Percentiles rank a stretch among this genome's conserved stretches.
Conservation (phyloP, 2,888 invertebrate species). For the Cryptus armator region DNA sequence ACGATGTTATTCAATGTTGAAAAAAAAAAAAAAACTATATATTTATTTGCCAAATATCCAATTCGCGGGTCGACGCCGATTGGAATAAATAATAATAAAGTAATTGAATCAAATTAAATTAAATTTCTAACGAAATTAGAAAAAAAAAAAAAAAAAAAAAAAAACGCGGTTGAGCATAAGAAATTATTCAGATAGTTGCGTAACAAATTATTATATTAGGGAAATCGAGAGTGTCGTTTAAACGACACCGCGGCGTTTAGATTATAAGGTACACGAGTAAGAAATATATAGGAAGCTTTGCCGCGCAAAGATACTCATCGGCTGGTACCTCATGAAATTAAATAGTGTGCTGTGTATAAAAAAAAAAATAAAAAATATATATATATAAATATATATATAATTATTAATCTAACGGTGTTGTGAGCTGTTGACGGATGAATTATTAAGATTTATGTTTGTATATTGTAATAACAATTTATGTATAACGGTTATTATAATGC, state of each 20-base stretch:
- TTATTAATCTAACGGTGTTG: constrained; percentile 68
- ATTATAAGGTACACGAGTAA: constrained; percentile 27
- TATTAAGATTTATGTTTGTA: constrained; percentile 82
- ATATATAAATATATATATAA: constrained; percentile 37
- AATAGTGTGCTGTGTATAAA: constrained; percentile 43
- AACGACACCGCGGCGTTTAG: background rate
- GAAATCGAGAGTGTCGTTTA: constrained; percentile 45
- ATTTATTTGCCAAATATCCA: constrained; percentile 1
- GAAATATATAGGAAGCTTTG: constrained; percentile 15
- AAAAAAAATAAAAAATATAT: background rate
- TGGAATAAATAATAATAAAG: constrained; percentile 22
- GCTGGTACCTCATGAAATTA: constrained; percentile 52
- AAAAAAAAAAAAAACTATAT: constrained; percentile 21
- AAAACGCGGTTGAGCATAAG: background rate
- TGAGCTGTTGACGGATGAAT: constrained; percentile 79
- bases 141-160: background rate
- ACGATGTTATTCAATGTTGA: constrained; percentile 33
- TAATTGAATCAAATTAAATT: constrained; percentile 5
- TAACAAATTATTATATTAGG: constrained; percentile 41
- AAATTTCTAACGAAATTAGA: constrained; percentile 4
- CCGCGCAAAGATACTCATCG: constrained; percentile 34
- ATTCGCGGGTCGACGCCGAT: background rate
- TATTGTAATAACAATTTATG: constrained; percentile 83
- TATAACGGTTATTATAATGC: constrained; percentile 80
- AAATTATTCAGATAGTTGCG: constrained; percentile 45